Conservation (phyloP, 1,140 invertebrate species). For the Caenorhabditis inopinata region DNA sequence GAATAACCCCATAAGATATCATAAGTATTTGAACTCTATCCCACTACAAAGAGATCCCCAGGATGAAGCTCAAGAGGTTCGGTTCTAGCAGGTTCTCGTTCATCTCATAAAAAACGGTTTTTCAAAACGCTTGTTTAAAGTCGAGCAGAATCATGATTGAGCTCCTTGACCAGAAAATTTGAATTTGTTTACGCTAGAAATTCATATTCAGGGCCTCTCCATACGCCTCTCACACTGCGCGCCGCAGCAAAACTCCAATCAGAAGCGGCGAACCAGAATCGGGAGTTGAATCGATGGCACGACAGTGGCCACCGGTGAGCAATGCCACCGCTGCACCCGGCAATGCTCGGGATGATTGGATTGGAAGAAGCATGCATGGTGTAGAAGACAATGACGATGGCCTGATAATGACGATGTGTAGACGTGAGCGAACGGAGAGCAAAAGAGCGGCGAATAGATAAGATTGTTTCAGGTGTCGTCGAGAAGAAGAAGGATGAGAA, state of each 20-base stretch:
- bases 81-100: background rate
- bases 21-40: too few relatives aligned
- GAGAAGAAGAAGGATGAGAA: conserved; percentile 50
- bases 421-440: conserved; percentile 15
- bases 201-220: conserved; percentile 36
- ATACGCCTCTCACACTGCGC: conserved; percentile 33
- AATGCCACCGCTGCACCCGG: conserved; percentile 39
- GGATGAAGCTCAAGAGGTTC: too few relatives aligned
- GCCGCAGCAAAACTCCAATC: conserved; percentile 29
- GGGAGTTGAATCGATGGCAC: conserved; percentile 10
- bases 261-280: background rate
- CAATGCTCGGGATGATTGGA: conserved; percentile 38
- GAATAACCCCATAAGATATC: too few relatives aligned
- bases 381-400: conserved; percentile 35
- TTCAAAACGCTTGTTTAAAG: too few relatives aligned
- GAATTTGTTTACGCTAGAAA: background rate
- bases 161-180: background rate
- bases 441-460: background rate
- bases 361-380: conserved; percentile 12
- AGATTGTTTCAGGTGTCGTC: conserved; percentile 45
- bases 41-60: too few relatives aligned
- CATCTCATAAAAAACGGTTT: too few relatives aligned
- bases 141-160: background rate
- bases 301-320: conserved; percentile 42
- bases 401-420: conserved; percentile 41